phyloP scores from a whole-genome alignment of 2,113 vertebrate species.

The Genyomyrus donnyi region DNA sequence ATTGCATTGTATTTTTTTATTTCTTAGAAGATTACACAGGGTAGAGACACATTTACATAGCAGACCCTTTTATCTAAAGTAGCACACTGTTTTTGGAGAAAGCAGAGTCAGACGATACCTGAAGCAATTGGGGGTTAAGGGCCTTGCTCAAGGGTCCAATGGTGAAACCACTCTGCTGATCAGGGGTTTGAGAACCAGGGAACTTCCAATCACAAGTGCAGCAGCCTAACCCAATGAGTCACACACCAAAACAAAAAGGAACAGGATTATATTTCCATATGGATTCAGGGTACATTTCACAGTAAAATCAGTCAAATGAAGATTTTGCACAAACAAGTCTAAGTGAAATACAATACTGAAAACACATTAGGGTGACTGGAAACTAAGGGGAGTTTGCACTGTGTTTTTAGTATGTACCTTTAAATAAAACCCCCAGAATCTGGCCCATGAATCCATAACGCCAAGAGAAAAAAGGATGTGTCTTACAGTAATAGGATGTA shows the following conservation, averaged over 20 bases:
- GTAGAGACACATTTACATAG: not conserved
- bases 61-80: not conserved
- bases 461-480: not conserved
- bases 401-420: not conserved
- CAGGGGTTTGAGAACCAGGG: not conserved
- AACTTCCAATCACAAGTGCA: not conserved
- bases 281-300: not conserved
- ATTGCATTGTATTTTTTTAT: not conserved
- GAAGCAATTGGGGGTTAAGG: not conserved
- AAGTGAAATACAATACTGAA: not conserved
- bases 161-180: not conserved
- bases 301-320: not conserved
- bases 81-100: not conserved
- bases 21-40: not conserved
- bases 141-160: not conserved
- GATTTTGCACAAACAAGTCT: not conserved
- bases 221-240: not conserved
- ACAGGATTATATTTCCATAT: not conserved
- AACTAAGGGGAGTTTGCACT: not conserved
- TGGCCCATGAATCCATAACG: not conserved
- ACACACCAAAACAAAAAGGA: not conserved
- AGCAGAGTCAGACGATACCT: not conserved
- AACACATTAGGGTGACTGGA: not conserved
- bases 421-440: not conserved
- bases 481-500: not conserved